These are phyloP conservation scores for Liopterus haemorrhoidalis DNA, from an alignment of 2,888 invertebrate genomes.

Conservation along the genomic window DNA sequence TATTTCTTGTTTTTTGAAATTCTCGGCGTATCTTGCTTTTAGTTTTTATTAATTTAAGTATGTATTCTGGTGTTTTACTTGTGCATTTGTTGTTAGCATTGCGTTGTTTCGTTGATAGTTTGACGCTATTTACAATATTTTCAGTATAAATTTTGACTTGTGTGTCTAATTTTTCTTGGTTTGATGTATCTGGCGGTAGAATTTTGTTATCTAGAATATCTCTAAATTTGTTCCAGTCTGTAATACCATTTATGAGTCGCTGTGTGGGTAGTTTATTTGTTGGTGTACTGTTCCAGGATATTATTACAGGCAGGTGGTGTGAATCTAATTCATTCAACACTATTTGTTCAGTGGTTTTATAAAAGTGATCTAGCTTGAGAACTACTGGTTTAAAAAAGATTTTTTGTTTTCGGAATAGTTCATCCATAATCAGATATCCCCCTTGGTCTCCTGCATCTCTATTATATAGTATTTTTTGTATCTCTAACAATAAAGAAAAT, in stretches of 20 bases:
- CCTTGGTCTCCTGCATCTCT: too few species aligned
- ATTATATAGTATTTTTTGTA: too few species aligned
- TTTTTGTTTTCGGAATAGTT: too few species aligned
- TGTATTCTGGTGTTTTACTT: constrained; percentile 6
- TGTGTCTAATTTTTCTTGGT: too few species aligned
- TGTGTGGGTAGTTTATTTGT: not conserved
- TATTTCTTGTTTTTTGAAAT: constrained; percentile 11
- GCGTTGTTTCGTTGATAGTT: not conserved
- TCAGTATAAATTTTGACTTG: too few species aligned
- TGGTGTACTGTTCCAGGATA: constrained; percentile 8
- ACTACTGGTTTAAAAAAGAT: too few species aligned
- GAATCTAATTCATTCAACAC: constrained; percentile 22
- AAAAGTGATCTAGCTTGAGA: too few species aligned
- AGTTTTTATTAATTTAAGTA: constrained; percentile 18
- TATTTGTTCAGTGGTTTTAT: too few species aligned
- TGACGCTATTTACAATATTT: constrained; percentile 1
- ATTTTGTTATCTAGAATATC: not conserved
- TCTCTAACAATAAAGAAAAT: too few species aligned
- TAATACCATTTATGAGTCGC: not conserved
- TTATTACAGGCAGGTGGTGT: constrained; percentile 16
- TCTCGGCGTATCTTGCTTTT: constrained; percentile 14
- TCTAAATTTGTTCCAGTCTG: constrained; percentile 9
- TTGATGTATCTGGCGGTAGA: constrained; percentile 1
- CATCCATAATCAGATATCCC: too few species aligned
- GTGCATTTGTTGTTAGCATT: not conserved